Conservation (phyloP, 2,888 invertebrate genomes). For the Nysson spinosus region DNA sequence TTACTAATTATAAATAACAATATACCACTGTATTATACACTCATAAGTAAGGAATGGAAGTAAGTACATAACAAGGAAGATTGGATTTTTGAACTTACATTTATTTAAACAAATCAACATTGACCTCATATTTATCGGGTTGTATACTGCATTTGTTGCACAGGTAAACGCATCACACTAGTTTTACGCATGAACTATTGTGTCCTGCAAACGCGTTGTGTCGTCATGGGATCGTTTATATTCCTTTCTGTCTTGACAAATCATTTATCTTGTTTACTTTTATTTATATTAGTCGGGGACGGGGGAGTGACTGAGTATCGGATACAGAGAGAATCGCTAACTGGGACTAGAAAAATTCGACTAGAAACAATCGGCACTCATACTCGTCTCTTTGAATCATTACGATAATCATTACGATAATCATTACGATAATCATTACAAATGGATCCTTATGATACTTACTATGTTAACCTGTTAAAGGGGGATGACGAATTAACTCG, state of each 20-base stretch:
- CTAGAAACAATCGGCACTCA: conserved; percentile 48
- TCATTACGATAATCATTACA: conserved; percentile 34
- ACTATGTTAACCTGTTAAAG: too few species aligned
- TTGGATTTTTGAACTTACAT: conserved; percentile 77
- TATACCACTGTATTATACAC: too few species aligned
- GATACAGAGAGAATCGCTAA: too few species aligned
- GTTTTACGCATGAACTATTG: conserved; percentile 70
- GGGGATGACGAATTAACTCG: too few species aligned
- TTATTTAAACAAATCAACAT: conserved; percentile 78
- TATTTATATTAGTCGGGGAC: conserved; percentile 56
- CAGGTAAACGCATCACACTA: conserved; percentile 75
- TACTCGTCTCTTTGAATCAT: conserved; percentile 20
- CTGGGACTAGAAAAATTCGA: conserved; percentile 52
- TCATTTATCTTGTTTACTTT: too few species aligned
- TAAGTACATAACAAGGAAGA: not conserved
- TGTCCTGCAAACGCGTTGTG: conserved; percentile 69
- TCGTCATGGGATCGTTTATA: conserved; percentile 54
- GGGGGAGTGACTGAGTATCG: conserved; percentile 53
- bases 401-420: conserved; percentile 33
- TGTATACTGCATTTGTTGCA: conserved; percentile 75
- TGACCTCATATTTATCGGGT: conserved; percentile 77
- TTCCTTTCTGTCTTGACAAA: conserved; percentile 45
- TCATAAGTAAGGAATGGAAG: not conserved
- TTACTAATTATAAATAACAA: too few species aligned
- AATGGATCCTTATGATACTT: too few species aligned